A percentile compares a stretch with the other conserved stretches of the same genome.
phyloP scores from a whole-genome alignment of 1,140 invertebrate species.

The Eurytemora carolleeae region DNA sequence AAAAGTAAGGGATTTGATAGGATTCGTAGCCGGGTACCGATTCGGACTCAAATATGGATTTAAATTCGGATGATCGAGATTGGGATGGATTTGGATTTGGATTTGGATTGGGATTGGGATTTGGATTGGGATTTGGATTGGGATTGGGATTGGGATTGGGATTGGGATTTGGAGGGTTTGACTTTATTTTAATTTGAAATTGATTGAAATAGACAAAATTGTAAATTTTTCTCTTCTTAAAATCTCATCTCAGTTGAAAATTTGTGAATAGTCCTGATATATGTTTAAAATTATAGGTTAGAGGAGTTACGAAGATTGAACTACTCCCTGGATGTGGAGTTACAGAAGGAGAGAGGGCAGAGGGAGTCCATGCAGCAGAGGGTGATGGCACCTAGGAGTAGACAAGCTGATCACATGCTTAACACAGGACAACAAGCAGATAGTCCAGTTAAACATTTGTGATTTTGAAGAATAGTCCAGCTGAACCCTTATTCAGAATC shows the following conservation, averaged over 20 bases:
- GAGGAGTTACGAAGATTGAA: slow-evolving; percentile 10
- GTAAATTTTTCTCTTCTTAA: neutral
- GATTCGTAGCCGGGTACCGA: neutral
- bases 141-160: neutral
- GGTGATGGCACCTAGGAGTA: neutral
- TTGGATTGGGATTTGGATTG: neutral
- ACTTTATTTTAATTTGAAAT: neutral
- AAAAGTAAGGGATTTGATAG: slow-evolving; percentile 3
- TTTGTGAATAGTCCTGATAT: neutral
- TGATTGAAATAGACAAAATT: neutral
- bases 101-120: neutral
- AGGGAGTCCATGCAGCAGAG: neutral
- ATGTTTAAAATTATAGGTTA: slow-evolving; percentile 5
- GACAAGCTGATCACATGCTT: neutral
- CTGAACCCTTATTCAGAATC: too few species aligned
- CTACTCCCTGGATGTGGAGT: slow-evolving; percentile 11
- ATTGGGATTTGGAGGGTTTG: too few species aligned
- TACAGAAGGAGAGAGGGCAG: slow-evolving; percentile 8
- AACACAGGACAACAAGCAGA: neutral
- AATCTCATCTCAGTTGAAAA: neutral
- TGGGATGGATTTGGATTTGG: neutral
- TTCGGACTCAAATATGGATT: neutral
- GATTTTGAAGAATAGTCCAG: neutral
- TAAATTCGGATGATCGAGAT: neutral
- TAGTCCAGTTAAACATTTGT: neutral